Base-by-base conservation (phyloP, 1,140 invertebrate genomes). In the Onthophagus taurus region DNA sequence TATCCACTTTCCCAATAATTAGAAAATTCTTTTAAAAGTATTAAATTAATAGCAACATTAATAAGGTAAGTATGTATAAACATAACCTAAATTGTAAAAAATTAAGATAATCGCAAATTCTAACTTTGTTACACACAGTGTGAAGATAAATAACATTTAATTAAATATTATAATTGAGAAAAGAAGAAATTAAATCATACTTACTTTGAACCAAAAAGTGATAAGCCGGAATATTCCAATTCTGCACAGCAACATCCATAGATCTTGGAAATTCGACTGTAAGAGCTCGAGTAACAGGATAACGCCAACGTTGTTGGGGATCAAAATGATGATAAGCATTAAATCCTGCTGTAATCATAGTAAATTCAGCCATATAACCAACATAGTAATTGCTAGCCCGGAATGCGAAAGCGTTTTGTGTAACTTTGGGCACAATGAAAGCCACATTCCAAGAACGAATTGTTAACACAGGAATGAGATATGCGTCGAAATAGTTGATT, bases 201-300 rank as follows among this genome's bases (percentile, higher is more conserved):
- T n/a, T n/a, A n/a, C n/a, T n/a, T n/a, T n/a, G n/a, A n/a, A n/a
- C n/a, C 1, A 98, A 72, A 88, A 92, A 98, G 42, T 76, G 74
- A 64, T 97, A 94, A 89, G 96, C 97, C 2, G 94, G 92, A 45
- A 91, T 77, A 66, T 97, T 97, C 95, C 95, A 98, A 60, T 79
- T 83, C 21, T 89, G 77, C 1, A 97, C 93, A 23, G 97, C 89
- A 55, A 90, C 80, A 2, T 91, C 86, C 13, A 98, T 66, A 7
- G 93, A 96, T 37, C 85, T 72, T 9, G 95, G 94, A 29, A 94
- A 59, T 68, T 98, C 94, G 52, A 97, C 88, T 50, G 76, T 66
- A 11, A 74, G 64, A 35, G 91, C 89, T 46, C 78, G 76, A 0
- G 80, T 77, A 1, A 92, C 74, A 37, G 70, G 57, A 48, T 74